Evolutionary conservation across 2,113 vertebrate species (phyloP).

Genomic region (Engystomops pustulosus): DNA sequence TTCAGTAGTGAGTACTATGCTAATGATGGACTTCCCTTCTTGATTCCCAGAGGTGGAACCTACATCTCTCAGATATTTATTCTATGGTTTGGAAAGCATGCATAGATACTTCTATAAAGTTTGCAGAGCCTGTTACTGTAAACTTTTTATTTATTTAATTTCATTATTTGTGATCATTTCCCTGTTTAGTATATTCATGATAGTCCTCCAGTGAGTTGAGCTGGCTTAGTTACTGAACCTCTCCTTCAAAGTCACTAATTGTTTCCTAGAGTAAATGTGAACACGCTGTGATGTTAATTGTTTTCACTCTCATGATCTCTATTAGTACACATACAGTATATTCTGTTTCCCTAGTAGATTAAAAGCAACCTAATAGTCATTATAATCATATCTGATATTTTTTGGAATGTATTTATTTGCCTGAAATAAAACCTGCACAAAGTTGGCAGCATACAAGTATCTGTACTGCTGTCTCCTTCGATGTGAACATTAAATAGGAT

Average conservation of each 20-base stretch:
- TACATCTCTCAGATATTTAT: no score
- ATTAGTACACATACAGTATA: neutral
- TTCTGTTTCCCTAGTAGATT: neutral
- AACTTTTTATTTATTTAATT: no score
- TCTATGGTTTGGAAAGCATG: no score
- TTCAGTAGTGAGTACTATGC: no score
- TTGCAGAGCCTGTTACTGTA: no score
- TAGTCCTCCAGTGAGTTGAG: neutral
- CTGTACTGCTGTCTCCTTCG: neutral
- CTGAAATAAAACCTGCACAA: neutral
- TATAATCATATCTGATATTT: neutral
- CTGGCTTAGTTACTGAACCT: neutral
- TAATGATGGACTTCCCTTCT: no score
- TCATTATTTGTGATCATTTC: neutral
- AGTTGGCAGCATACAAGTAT: neutral
- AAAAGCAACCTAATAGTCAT: conserved; percentile 2
- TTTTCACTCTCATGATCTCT: neutral
- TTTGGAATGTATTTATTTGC: neutral
- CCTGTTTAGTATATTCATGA: neutral
- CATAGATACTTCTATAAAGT: no score
- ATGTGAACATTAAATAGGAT: neutral
- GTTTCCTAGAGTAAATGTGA: neutral
- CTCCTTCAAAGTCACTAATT: conserved; percentile 6
- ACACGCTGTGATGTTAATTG: neutral
- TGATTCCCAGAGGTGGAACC: no score